A percentile compares a stretch with the other conserved stretches of the same genome.
These are phyloP conservation scores for Cydia pomonella DNA, from an alignment of 1,140 invertebrate species.

Conservation along the genomic window DNA sequence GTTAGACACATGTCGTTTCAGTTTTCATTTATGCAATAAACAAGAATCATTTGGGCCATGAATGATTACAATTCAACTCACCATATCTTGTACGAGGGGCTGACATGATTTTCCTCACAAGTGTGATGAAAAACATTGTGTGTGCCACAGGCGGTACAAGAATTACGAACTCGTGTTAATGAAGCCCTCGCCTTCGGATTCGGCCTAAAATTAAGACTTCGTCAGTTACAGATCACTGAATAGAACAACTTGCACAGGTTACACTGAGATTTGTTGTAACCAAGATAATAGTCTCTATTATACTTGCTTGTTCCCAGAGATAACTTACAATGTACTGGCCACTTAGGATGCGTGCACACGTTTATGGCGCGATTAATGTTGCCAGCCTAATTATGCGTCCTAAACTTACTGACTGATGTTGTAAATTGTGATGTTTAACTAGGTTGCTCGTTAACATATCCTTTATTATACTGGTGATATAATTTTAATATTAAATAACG, in stretches of 20 bases:
- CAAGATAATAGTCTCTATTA: neutral
- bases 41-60: no score
- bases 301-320: neutral
- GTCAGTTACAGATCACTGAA: no score
- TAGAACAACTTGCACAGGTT: neutral
- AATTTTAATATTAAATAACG: neutral
- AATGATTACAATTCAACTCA: no score
- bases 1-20: no score
- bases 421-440: conserved; percentile 9
- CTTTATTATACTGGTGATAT: neutral
- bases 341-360: neutral
- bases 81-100: no score
- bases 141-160: no score
- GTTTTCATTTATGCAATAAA: no score
- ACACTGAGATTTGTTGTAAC: neutral
- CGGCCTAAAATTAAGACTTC: no score
- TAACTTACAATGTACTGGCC: conserved; percentile 14
- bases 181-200: no score
- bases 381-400: neutral
- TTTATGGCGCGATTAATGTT: conserved; percentile 3
- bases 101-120: no score
- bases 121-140: no score
- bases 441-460: neutral
- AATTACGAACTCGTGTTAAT: no score
- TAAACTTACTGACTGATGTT: neutral